These are phyloP conservation scores for Thripadectes ignobilis DNA, from an alignment of 2,797 vertebrate genomes.

Conservation along the genomic window DNA sequence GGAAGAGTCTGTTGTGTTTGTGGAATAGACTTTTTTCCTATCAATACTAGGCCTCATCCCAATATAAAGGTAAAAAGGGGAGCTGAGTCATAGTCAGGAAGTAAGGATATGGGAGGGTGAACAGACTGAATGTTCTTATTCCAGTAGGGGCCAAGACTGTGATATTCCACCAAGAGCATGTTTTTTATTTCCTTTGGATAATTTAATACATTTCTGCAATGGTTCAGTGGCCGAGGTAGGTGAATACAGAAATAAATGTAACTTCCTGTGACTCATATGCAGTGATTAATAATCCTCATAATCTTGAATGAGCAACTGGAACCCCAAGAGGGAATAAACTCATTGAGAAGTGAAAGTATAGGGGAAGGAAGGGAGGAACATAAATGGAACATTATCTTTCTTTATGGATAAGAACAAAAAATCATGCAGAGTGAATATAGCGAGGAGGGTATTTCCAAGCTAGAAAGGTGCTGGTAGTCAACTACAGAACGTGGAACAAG, in stretches of 20 bases:
- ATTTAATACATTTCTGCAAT: not conserved
- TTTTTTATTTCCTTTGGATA: not conserved
- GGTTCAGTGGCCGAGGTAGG: not conserved
- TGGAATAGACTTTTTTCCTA: not conserved
- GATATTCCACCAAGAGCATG: not conserved
- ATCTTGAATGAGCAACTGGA: conserved; percentile 15
- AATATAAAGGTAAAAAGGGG: not conserved
- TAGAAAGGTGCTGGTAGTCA: not conserved
- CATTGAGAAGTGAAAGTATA: not conserved
- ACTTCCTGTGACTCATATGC: conserved; percentile 7
- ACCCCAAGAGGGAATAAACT: conserved; percentile 6
- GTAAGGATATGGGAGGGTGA: not conserved
- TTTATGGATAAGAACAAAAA: not conserved
- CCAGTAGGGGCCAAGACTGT: not conserved
- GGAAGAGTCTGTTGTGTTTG: not conserved
- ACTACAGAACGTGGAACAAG: not conserved
- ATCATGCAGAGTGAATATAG: not conserved
- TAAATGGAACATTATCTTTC: not conserved
- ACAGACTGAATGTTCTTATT: not conserved
- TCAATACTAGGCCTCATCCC: not conserved
- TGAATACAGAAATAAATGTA: conserved; percentile 24
- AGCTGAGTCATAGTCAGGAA: not conserved
- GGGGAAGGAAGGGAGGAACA: not conserved
- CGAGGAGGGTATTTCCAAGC: not conserved
- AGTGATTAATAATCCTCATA: not conserved